Evolutionary conservation across 2,797 vertebrate species (phyloP).

Genomic region (Erethizon dorsatum): DNA sequence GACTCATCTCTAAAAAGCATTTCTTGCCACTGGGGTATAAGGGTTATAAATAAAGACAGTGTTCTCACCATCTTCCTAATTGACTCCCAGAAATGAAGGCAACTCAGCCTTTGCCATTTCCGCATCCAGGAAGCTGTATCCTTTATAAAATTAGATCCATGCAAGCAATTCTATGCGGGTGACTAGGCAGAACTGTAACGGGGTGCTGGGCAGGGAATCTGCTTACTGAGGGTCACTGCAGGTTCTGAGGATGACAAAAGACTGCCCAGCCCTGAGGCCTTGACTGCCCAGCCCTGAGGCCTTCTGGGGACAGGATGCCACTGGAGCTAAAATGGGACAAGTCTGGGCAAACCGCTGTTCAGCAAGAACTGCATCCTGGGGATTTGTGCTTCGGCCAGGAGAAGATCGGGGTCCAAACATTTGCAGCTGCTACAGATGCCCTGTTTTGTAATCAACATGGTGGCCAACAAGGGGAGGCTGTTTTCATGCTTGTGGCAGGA

Average conservation of each 20-base stretch:
- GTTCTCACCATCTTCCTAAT: slow-evolving; percentile 82
- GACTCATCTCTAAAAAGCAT: slow-evolving; percentile 82
- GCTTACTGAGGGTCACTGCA: not conserved
- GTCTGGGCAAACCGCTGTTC: not conserved
- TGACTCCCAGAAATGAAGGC: slow-evolving; percentile 84
- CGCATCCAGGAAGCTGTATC: slow-evolving; percentile 69
- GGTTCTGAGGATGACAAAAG: not conserved
- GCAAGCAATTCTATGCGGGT: slow-evolving; percentile 48
- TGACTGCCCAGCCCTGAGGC: not conserved
- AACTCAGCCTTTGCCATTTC: slow-evolving; percentile 78
- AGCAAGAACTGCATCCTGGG: not conserved
- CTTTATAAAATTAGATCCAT: slow-evolving; percentile 73
- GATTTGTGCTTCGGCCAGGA: not conserved
- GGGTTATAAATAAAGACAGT: slow-evolving; percentile 78
- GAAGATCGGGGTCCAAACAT: not conserved
- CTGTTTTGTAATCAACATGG: not conserved
- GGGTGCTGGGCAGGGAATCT: not conserved
- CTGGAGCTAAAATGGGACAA: not conserved
- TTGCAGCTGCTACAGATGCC: not conserved
- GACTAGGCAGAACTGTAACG: slow-evolving; percentile 50
- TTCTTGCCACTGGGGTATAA: slow-evolving; percentile 75
- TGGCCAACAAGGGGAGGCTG: not conserved
- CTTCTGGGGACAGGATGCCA: not conserved
- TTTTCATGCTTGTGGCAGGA: not conserved
- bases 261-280: not conserved